Percentiles rank a stretch among this genome's conserved stretches.
phyloP scores from a whole-genome alignment of 2,797 vertebrate genomes.

The Megalops cyprinoides region DNA sequence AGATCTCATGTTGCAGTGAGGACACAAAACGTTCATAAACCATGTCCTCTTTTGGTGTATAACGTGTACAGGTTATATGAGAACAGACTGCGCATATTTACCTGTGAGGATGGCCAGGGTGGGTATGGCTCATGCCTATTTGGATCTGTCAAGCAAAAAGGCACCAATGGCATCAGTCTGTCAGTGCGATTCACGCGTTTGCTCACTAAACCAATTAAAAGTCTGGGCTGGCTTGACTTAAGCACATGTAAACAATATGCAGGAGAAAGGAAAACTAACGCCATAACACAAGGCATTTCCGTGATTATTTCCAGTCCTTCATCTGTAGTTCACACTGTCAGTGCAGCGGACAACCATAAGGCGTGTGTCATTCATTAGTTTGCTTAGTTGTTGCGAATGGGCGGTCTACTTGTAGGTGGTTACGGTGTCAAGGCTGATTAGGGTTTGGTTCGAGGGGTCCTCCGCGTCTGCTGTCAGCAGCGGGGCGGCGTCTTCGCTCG shows the following conservation, averaged over 20 bases:
- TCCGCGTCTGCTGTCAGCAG: slow-evolving; percentile 78
- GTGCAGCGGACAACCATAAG: slow-evolving; percentile 23
- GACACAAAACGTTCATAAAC: neutral
- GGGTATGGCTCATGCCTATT: slow-evolving; percentile 34
- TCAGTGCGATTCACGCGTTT: neutral
- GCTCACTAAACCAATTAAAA: neutral
- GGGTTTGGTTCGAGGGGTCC: slow-evolving; percentile 59
- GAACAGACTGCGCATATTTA: slow-evolving; percentile 35
- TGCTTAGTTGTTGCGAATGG: slow-evolving; percentile 11
- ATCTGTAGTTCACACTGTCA: slow-evolving; percentile 41
- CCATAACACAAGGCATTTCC: slow-evolving; percentile 32
- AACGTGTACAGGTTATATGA: slow-evolving; percentile 22
- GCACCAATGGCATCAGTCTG: slow-evolving; percentile 25
- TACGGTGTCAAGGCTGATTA: slow-evolving; percentile 73
- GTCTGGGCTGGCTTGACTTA: neutral
- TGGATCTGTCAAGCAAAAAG: slow-evolving; percentile 17
- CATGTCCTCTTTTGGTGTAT: slow-evolving; percentile 18
- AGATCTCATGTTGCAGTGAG: neutral
- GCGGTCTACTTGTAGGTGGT: slow-evolving; percentile 63
- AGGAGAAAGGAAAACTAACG: neutral
- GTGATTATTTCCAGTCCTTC: slow-evolving; percentile 27
- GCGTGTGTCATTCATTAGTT: slow-evolving; percentile 37
- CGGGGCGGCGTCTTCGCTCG: slow-evolving; percentile 62
- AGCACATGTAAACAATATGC: neutral
- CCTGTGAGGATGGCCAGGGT: slow-evolving; percentile 31